Evolutionary conservation across 2,888 invertebrate species (phyloP), one percentile per base, ranked within the genome.

Genomic region (Himalopsyche tibetana): DNA sequence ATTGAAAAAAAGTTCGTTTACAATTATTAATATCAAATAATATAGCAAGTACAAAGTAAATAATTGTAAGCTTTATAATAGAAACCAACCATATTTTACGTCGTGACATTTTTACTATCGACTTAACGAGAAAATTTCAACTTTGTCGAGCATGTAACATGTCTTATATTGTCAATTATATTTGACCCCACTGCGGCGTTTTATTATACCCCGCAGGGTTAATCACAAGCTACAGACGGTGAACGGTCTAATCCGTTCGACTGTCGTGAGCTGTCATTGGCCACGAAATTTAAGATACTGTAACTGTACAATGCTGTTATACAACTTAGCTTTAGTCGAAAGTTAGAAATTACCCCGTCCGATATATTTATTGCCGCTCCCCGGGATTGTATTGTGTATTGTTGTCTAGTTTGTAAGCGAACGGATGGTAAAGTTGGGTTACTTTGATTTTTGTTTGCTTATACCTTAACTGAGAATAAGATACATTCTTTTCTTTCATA

Each of bases 261-360:
- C 40, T 86, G 86, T 86, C 86, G 82, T 63, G 55, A 9, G 63
- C 74, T 86, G 86, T 84, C 86, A 83, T 69, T 83, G 63, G 19
- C 19, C n/a, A 63, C 28, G 63, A 63, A 63, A 63, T 63, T 11
- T 63, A 19, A 11, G 63, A 63, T 63, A 63, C 19, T 19, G 63
- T 51, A 51, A 63, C 63, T 2, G 63, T 63, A 63, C 63, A 51
- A 51, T 51, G 15, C 51, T 51, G 51, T 51, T 51, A 15, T 51
- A 51, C 51, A 86, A 86, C 74, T 84, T 74, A 82, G 56, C 74
- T 82, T 82, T 82, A 82, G 81, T 74, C 51, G 82, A 82, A 84
- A 86, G 84, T 82, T 86, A 19, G 86, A 82, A 86, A 86, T 84
- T 86, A 84, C 82, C 82, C 82, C 82, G 63, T 82, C 42, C 82